Conservation (phyloP, 2,797 vertebrate species). For the Urosaurus nigricauda region DNA sequence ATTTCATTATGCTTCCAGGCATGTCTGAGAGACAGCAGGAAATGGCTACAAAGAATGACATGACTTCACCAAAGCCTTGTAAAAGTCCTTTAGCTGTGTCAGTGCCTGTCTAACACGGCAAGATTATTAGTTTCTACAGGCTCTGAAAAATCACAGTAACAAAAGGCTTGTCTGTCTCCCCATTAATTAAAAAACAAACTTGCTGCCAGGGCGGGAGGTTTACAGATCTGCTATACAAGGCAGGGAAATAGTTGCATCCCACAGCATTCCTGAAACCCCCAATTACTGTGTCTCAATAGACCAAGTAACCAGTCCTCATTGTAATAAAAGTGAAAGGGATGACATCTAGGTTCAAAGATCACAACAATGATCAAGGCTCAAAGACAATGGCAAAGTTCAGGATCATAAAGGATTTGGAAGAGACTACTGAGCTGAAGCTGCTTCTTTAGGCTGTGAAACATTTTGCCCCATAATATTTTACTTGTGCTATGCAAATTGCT, state of each 20-base stretch:
- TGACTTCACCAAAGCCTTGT: slow-evolving; percentile 24
- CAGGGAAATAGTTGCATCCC: too few species aligned
- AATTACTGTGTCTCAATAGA: not conserved
- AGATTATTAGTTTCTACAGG: slow-evolving; percentile 25
- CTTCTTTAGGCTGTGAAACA: not conserved
- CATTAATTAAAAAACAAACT: not conserved
- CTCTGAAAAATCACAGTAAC: slow-evolving; percentile 34
- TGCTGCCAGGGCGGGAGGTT: not conserved
- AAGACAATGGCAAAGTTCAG: not conserved
- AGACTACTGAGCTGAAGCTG: not conserved
- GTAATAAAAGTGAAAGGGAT: not conserved
- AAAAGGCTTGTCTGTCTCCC: slow-evolving; percentile 22
- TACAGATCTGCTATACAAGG: not conserved
- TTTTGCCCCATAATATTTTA: not conserved
- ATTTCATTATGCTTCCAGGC: slow-evolving; percentile 47
- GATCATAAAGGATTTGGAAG: not conserved
- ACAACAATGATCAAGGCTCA: too few species aligned
- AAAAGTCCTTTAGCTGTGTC: slow-evolving; percentile 44
- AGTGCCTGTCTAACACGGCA: slow-evolving; percentile 18
- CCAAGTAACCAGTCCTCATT: not conserved
- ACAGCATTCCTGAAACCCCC: not conserved
- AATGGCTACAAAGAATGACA: not conserved
- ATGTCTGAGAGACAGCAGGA: slow-evolving; percentile 31
- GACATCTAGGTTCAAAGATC: too few species aligned
- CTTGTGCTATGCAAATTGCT: not conserved